Base-by-base conservation (phyloP, 2,113 vertebrate genomes). In the Turnix velox region DNA sequence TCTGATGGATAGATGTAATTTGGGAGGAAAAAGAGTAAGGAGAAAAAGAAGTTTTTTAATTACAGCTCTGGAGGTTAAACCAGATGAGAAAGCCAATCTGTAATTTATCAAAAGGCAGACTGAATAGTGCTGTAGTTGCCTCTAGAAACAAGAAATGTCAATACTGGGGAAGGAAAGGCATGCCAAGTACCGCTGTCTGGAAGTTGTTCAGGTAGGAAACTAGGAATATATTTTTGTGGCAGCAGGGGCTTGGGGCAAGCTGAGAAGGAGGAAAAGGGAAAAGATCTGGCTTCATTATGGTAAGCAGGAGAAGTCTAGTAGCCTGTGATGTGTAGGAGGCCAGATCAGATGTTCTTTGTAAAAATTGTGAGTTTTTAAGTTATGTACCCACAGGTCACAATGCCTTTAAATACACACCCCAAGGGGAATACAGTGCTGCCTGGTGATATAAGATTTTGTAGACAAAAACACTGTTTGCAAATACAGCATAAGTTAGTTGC, bases 351-450 rank as follows among this genome's bases (percentile, higher is more conserved):
- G 9, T 42, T 59, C 18, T 68, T 6, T 30, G 9, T 78, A 86
- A 18, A 55, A 35, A 25, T 79, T 0, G 0, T 13, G 9, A 46
- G 31, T 46, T 84, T 84, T 92, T 88, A 75, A 74, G 42, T 63
- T 46, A 30, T 59, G 2, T 89, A 59, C 5, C 14, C 10, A 2
- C 0, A 0, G n/a, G 52, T 80, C 13, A 12, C 22, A 14, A 1
- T 33, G 35, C 27, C 31, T 86, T 65, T 71, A 73, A 66, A 31
- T 11, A n/a, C 5, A 9, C 0, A 8, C n/a, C 31, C 18, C 3
- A 2, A 52, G 40, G 52, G 28, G 11, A 87, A 9, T 55, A n/a
- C 4, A 20, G 12, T 3, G 1, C 9, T 73, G 51, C 77, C 39
- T 27, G 9, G 11, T 57, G 31, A 15, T 46, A 42, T 11, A 22